Base-by-base conservation (phyloP, 2,888 invertebrate genomes). In the Latheticus oryzae region DNA sequence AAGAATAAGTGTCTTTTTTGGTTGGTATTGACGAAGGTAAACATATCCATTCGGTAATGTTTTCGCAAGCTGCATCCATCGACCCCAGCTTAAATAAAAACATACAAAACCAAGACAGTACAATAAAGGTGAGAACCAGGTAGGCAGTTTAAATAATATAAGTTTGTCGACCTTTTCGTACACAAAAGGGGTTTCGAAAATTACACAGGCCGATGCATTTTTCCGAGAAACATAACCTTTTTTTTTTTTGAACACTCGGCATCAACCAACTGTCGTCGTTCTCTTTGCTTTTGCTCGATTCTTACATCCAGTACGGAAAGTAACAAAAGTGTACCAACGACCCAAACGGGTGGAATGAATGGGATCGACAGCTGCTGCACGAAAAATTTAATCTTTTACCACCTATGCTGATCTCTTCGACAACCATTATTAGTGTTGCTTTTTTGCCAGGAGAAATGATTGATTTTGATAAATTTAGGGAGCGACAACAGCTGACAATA, bases 131-230 rank as follows among this genome's bases (percentile, higher is more conserved):
- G 43, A 53, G 42, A 47, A 45, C 48, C 61, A 61, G 61, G 61
- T 61, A 61, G 48, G 30, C 51, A 45, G 50, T 47, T 33, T 33
- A 52, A 52, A 52, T 52, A 45, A 35, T 38, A 33, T 47, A 53
- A 56, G 58, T 59, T 61, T 61, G 58, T 59, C 61, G 61, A 61
- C 61, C 61, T 61, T 58, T 54, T 40, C 52, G 37, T 28, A 32
- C 42, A 61, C 58, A 56, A 56, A 56, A 51, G 56, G 58, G 56
- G 61, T 61, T 59, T 56, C 58, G 56, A 58, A 55, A 59, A 61
- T 61, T 61, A 58, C 56, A 61, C 45, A 55, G 58, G 42, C 45
- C 58, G 47, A 16, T 35, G 40, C 28, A 19, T 53, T 56, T 56
- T 61, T 61, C 56, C 48, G 56, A 58, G 58, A 61, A 61, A 48